phyloP scores from a whole-genome alignment of 2,113 vertebrate genomes.

The Manacus vitellinus region DNA sequence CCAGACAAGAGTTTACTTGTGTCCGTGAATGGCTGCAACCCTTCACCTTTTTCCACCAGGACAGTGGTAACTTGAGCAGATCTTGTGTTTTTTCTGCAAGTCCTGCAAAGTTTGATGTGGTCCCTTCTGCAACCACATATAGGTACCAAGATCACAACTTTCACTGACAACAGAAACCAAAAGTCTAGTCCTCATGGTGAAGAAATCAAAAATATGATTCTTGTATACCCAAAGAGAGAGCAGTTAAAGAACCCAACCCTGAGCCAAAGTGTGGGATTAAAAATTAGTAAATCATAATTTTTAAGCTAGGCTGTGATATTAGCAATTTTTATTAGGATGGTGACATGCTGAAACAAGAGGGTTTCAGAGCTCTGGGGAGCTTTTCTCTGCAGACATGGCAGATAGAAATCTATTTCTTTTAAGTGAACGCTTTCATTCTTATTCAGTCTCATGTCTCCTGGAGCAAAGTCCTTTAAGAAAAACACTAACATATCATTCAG shows the following conservation, averaged over 20 bases:
- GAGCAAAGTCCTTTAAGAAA: not conserved
- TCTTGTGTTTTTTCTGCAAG: not conserved
- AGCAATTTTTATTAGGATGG: not conserved
- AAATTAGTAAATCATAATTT: not conserved
- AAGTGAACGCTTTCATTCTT: not conserved
- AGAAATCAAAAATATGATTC: not conserved
- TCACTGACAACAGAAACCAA: not conserved
- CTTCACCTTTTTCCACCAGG: not conserved
- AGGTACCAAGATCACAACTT: not conserved
- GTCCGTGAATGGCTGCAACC: not conserved
- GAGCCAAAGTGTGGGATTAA: rapidly evolving
- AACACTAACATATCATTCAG: not conserved
- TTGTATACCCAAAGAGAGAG: not conserved
- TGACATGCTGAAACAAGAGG: not conserved
- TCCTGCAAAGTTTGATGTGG: not conserved
- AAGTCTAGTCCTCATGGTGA: not conserved
- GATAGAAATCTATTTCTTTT: not conserved
- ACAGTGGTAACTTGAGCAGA: not conserved
- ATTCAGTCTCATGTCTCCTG: not conserved
- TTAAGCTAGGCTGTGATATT: not conserved
- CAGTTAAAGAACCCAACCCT: not conserved
- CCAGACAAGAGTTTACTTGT: not conserved
- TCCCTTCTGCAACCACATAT: not conserved
- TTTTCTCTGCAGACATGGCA: not conserved
- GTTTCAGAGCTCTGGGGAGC: not conserved